Percentiles rank a stretch among this genome's conserved stretches.
These are phyloP conservation scores for Muschampia plurimacula DNA, from an alignment of 2,888 invertebrate genomes.

Conservation along the genomic window DNA sequence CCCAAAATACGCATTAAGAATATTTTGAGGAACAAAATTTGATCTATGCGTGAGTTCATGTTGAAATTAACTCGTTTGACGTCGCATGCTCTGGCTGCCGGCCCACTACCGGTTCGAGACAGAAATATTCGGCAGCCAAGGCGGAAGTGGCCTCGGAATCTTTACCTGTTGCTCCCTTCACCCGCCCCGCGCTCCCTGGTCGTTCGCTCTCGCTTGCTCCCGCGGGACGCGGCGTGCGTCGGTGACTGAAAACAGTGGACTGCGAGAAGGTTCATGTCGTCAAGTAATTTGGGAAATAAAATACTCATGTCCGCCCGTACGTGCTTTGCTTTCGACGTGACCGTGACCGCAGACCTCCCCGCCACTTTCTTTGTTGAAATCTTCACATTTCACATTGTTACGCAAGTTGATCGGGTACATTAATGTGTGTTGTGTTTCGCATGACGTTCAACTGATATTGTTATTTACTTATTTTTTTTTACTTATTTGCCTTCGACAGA, in stretches of 20 bases:
- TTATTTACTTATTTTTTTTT: neutral
- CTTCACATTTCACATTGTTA: conserved; percentile 48
- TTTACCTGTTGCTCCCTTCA: conserved; percentile 86
- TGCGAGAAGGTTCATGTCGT: conserved; percentile 55
- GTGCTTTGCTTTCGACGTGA: conserved; percentile 56
- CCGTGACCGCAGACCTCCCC: conserved; percentile 78
- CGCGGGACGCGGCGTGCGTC: conserved; percentile 53
- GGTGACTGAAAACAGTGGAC: conserved; percentile 60
- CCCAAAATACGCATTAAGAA: neutral
- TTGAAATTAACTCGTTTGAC: conserved; percentile 52
- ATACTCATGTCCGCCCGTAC: conserved; percentile 72
- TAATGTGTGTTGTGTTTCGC: conserved; percentile 5
- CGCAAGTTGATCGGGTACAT: conserved; percentile 25
- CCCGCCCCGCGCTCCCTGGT: conserved; percentile 72
- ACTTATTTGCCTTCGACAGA: neutral
- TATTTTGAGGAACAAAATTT: conserved; percentile 25
- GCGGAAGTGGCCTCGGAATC: conserved; percentile 86
- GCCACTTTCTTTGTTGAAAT: conserved; percentile 73
- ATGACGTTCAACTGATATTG: neutral
- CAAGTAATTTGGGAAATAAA: conserved; percentile 81
- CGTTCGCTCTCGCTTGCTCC: conserved; percentile 67
- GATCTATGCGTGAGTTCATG: conserved; percentile 39
- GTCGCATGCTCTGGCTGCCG: conserved; percentile 75
- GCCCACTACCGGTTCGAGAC: conserved; percentile 86
- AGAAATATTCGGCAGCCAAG: conserved; percentile 86